Base-by-base conservation (phyloP, 2,797 vertebrate genomes). In the Lithobates sylvaticus region DNA sequence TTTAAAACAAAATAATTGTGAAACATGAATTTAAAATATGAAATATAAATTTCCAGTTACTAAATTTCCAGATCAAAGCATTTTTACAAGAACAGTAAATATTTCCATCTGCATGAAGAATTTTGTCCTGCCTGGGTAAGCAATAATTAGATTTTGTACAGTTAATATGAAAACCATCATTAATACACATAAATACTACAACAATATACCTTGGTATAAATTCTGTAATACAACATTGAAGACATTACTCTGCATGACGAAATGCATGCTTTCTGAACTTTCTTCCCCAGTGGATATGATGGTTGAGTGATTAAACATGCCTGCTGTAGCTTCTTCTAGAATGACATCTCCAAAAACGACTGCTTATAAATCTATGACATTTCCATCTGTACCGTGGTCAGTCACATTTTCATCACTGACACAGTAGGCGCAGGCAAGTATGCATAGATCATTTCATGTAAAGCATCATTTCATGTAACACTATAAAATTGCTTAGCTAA, bases 261-360 rank as follows among this genome's bases (percentile, higher is more conserved):
- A 47, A 85, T 78, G 47, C 67, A 78, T 80, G 70, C 74, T 74
- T 80, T 71, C 34, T 75, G 58, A 68, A 78, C 26, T 32, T 70
- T 47, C 47, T 82, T 70, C 54, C 64, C 80, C 73, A 72, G 67
- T 78, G 74, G 80, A 67, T 86, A 77, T 78, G 77, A 47, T 77
- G 73, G 23, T 39, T 78, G 39, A 26, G 54, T 83, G 68, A 86
- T 83, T 83, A 83, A 83, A 86, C 72, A 83, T 83, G 67, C 54
- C 72, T 73, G 80, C 58, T 86, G 32, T 18, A 18, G 44, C 42
- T 85, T 80, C 77, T 77, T 75, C 58, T 85, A 78, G 84, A 78
- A 85, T 65, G 76, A 78, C 58, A 71, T 80, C 78, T 65, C 44
- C 69, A 54, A 85, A 75, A 36, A 32, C 67, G 23, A 64, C 61